Evolutionary conservation across 92 coral and sea anemone species (phyloP), one percentile per base, ranked within the genome.

Genomic region (Diadumene lineata): DNA sequence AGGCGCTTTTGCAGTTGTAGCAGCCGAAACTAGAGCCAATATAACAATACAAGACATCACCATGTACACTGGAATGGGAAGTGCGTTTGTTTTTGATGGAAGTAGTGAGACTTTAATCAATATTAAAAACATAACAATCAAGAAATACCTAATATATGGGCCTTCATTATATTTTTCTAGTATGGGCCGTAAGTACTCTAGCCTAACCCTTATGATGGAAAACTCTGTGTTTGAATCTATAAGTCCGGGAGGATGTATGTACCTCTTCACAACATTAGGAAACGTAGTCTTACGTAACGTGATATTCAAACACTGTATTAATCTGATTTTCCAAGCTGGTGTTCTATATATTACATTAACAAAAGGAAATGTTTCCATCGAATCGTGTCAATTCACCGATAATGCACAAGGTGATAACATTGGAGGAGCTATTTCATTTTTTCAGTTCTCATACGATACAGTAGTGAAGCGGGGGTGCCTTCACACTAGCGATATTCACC

Each of bases 221-320:
- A 31, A 81, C 75, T 72, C 85, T 38, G 56, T 60, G 3, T 82
- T 82, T 26, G 61, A 60, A 28, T 76, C 82, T 0, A 63, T 1
- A n/a, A 21, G 28, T 4, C 66, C 82, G 9, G 87, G 87, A 4
- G 87, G 78, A 31, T 80, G 77, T 29, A 31, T 82, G 8, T 64
- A 0, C 67, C 1, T 66, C 15, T 0, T 33, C 1, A 0, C 60
- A 15, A 55, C 32, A 34, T 21, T 22, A 11, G 28, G 31, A 11
- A 10, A 33, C 19, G 66, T 53, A 10, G 34, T 29, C 29, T 44
- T 76, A 34, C 34, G 23, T 23, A 76, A 76, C 31, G 56, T 66
- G 4, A 76, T 50, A 28, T 76, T 76, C 17, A 51, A 28, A 29
- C 0, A 64, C 55, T 76, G 81, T 66, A 22, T 26, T 1, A 53